Base-by-base conservation (phyloP, 2,113 vertebrate genomes). In the Gobio gobio region DNA sequence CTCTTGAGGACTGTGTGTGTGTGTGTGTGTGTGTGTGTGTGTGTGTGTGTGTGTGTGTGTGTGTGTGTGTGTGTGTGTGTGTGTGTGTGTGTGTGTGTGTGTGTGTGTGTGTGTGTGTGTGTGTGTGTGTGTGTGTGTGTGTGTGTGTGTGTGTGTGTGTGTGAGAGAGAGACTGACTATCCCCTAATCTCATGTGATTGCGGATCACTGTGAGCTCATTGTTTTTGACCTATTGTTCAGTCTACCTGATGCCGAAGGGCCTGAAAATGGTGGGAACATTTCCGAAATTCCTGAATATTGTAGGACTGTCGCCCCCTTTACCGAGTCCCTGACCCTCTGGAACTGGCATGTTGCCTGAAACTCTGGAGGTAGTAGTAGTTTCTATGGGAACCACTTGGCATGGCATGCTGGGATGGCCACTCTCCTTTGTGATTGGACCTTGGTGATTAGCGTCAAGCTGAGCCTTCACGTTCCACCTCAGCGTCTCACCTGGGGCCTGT, bases 351-450 rank as follows among this genome's bases (percentile, higher is more conserved):
- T n/a, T 18, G 87, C 91, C 92, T 20, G 33, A 87, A 79, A 59
- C 58, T 47, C 79, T 73, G 81, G 85, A 88, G 14, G 86, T 86
- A 85, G 89, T 87, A 56, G 75, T 85, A 58, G 83, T 92, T 83
- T 64, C 92, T 89, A 90, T 89, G 85, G 91, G 79, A 86, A 92
- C 87, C 16, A 56, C 77, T 83, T 87, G 83, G 88, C 86, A 74
- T 82, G 1, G 45, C 75, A 16, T 84, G 83, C 73, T 18, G 43
- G 72, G 86, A 89, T 86, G 77, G 84, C 88, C 82, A 70, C 76
- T 66, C 80, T 84, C 73, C 82, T 68, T 89, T 86, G 76, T 88
- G 59, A 87, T 78, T 85, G 77, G 86, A 78, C 86, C 85, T 82
- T 76, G 33, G 78, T 85, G 70, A 72, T 92, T 87, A 82, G 83